These are phyloP conservation scores for Montipora capricornis DNA, from an alignment of 64 coral and sea anemone genomes.

Conservation along the genomic window DNA sequence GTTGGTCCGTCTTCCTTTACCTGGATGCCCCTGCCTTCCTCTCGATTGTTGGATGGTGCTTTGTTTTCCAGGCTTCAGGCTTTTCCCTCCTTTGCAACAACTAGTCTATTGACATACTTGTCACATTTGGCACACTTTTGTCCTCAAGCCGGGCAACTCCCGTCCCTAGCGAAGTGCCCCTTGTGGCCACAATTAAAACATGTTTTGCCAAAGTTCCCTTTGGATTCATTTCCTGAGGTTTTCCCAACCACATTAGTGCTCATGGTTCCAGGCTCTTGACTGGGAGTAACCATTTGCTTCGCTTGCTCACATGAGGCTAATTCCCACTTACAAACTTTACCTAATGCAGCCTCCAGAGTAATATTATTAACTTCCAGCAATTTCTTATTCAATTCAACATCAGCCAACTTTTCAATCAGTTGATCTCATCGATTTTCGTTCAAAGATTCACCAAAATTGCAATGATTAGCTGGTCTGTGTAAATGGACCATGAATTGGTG, in stretches of 20 bases:
- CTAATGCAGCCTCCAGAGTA: no score
- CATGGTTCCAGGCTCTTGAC: neutral
- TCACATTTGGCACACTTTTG: no score
- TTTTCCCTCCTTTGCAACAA: no score
- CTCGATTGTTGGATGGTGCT: neutral
- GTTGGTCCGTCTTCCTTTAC: neutral
- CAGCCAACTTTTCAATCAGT: neutral
- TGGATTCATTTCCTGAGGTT: neutral
- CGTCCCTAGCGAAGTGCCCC: no score
- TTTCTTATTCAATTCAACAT: no score
- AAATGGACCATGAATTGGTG: slow-evolving; percentile 9
- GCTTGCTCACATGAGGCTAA: no score
- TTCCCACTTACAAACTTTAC: no score
- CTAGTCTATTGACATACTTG: no score
- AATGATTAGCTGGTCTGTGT: neutral
- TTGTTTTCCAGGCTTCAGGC: neutral
- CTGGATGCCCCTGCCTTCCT: no score
- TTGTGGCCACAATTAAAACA: neutral
- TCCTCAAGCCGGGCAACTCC: no score
- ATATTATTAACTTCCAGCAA: no score
- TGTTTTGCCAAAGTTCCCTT: neutral
- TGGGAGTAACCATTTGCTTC: no score
- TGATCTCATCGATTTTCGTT: neutral
- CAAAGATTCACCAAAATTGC: neutral
- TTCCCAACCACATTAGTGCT: neutral